A percentile compares a stretch with the other conserved stretches of the same genome.
These are phyloP conservation scores for Tipula unca DNA, from an alignment of 2,888 invertebrate genomes.

Conservation along the genomic window DNA sequence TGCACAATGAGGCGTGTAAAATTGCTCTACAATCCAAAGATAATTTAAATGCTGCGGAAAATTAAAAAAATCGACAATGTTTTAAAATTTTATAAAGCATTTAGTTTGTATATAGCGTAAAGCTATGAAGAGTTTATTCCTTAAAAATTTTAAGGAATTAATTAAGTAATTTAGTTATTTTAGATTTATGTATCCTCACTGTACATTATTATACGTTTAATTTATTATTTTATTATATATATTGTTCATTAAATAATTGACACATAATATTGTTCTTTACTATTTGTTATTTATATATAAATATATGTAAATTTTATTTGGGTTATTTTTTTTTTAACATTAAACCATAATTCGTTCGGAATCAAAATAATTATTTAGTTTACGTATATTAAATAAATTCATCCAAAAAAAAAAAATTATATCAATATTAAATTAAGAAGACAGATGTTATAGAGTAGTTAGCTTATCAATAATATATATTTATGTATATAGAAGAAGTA, in stretches of 20 bases:
- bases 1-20: neutral
- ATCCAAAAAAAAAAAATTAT: neutral
- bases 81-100: too few relatives aligned
- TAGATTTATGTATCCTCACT: neutral
- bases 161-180: too few relatives aligned
- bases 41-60: too few relatives aligned
- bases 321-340: neutral
- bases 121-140: too few relatives aligned
- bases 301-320: neutral
- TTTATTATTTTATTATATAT: neutral
- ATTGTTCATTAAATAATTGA: slow-evolving; percentile 14
- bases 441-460: neutral
- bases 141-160: neutral
- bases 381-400: neutral
- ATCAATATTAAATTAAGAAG: neutral
- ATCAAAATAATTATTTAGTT: neutral
- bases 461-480: neutral
- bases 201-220: neutral
- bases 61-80: too few relatives aligned
- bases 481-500: neutral
- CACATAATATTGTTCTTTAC: slow-evolving; percentile 9
- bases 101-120: too few relatives aligned
- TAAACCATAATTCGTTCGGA: neutral
- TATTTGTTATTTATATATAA: neutral
- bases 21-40: neutral